Evolutionary conservation across 2,888 invertebrate species (phyloP).

Genomic region (Strigamia transsilvanica): DNA sequence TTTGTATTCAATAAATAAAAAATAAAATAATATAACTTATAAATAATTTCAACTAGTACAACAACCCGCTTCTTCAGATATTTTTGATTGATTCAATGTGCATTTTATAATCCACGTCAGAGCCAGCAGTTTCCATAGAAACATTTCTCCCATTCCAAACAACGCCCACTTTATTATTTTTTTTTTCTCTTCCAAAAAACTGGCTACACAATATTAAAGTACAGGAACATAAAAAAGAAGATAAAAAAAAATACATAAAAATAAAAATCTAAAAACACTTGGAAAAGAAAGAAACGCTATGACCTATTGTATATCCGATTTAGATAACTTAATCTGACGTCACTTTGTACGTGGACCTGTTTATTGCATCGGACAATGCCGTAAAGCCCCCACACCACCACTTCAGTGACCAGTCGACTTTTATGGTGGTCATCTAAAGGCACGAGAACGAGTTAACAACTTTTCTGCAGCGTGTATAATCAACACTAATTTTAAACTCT

Average conservation of each 20-base stretch:
- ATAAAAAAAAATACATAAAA: not conserved
- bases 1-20: too few species aligned
- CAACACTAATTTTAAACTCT: conserved; percentile 43
- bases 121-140: not conserved
- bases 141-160: not conserved
- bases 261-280: conserved; percentile 26
- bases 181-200: conserved; percentile 5
- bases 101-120: conserved; percentile 7
- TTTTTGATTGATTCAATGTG: conserved; percentile 18
- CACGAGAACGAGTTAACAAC: conserved; percentile 32
- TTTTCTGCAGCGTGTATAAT: conserved; percentile 11
- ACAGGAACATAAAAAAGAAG: not conserved
- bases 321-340: conserved; percentile 38
- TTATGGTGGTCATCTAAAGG: conserved; percentile 37
- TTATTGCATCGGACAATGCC: conserved; percentile 36
- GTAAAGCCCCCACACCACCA: conserved; percentile 38
- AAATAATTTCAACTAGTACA: too few species aligned
- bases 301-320: conserved; percentile 23
- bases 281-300: not conserved
- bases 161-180: conserved; percentile 34
- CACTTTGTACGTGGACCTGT: not conserved
- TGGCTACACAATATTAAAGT: conserved; percentile 31
- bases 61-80: not conserved
- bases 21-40: too few species aligned
- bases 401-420: conserved; percentile 41